A percentile compares a stretch with the other conserved stretches of the same genome.
Evolutionary conservation across 2,113 vertebrate species (phyloP).

Genomic region (Actenoides hombroni): DNA sequence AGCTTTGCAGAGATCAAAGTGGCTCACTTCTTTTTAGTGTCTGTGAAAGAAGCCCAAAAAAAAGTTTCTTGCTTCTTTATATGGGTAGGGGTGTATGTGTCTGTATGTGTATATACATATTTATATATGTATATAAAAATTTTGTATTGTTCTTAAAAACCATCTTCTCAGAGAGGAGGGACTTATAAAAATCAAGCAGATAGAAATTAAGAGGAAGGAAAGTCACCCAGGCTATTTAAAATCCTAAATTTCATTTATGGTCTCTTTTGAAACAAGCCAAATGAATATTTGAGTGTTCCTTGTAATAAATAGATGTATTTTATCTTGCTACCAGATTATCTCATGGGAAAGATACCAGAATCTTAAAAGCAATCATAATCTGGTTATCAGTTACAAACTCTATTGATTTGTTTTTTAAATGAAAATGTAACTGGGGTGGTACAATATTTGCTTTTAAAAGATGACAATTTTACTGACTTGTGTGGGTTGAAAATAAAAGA

Average conservation of each 20-base stretch:
- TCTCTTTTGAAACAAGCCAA: not conserved
- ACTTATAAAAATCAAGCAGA: not conserved
- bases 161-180: not conserved
- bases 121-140: not conserved
- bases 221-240: not conserved
- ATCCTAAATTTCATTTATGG: slow-evolving; percentile 6
- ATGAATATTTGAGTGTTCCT: not conserved
- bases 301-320: slow-evolving; percentile 47
- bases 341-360: slow-evolving; percentile 15
- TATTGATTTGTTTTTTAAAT: slow-evolving; percentile 61
- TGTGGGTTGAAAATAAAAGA: slow-evolving; percentile 34
- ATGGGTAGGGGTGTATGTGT: fast-evolving
- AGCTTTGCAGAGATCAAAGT: not conserved
- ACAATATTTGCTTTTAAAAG: slow-evolving; percentile 52
- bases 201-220: not conserved
- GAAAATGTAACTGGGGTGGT: slow-evolving; percentile 39
- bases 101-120: too few species aligned
- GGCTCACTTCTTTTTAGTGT: not conserved
- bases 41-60: not conserved
- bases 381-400: slow-evolving; percentile 45
- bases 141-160: not conserved
- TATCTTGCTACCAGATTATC: slow-evolving; percentile 35
- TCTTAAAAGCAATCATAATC: slow-evolving; percentile 52
- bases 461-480: slow-evolving; percentile 38
- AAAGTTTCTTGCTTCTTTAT: not conserved